These are phyloP conservation scores for Steinernema khuongi DNA, from an alignment of 1,140 invertebrate genomes.

Conservation along the genomic window DNA sequence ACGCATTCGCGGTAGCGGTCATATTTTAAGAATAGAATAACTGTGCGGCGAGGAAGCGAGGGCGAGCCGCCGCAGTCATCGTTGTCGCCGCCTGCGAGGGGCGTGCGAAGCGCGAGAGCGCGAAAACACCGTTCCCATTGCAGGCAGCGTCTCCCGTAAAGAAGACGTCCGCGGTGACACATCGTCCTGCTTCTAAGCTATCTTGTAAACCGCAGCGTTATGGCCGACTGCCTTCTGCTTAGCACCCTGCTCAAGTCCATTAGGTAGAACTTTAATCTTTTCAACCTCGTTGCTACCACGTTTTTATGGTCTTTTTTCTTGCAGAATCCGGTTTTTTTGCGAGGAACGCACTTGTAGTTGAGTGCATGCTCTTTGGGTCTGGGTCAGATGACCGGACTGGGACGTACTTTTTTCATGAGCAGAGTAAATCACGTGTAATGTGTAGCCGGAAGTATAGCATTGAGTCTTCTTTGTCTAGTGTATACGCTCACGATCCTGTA, in stretches of 20 bases:
- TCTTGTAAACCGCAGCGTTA: background rate
- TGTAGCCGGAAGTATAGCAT: no score
- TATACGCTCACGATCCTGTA: no score
- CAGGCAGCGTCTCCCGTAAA: slow-evolving; percentile 4
- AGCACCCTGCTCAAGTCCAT: background rate
- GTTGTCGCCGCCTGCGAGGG: background rate
- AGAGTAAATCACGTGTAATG: no score
- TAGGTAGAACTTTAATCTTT: background rate
- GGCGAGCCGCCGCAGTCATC: background rate
- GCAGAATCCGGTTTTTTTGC: background rate
- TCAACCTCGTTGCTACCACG: background rate
- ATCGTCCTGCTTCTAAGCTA: background rate
- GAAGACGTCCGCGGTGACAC: background rate
- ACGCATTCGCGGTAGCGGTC: background rate
- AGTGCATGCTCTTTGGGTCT: no score
- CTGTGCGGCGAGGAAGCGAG: background rate
- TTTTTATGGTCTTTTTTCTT: background rate
- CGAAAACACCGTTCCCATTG: slow-evolving; percentile 14
- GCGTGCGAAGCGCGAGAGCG: background rate
- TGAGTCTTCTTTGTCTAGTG: no score
- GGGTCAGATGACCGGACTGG: no score
- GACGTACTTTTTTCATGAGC: no score
- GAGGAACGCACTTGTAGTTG: no score
- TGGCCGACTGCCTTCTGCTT: slow-evolving; percentile 6
- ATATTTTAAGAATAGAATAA: slow-evolving; percentile 7